These are phyloP conservation scores for Pachydiplax longipennis DNA, from an alignment of 2,888 invertebrate species.

Conservation along the genomic window DNA sequence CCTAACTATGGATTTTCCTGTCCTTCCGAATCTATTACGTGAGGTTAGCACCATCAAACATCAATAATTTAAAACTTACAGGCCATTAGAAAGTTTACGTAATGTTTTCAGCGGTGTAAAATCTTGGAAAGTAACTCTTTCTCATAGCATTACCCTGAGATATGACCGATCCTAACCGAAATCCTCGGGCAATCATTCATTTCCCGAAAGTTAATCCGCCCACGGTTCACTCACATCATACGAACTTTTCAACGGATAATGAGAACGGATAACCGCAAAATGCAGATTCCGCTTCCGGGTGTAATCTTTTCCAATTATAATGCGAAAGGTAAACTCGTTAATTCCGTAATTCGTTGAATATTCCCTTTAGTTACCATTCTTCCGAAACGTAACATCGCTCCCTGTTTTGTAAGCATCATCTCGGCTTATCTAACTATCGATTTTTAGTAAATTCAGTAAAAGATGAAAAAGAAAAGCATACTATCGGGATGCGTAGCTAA, in stretches of 20 bases:
- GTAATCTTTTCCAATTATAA: not conserved
- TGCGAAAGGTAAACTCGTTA: not conserved
- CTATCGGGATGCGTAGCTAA: no score
- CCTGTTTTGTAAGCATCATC: not conserved
- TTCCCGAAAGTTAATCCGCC: not conserved
- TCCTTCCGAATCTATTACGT: no score
- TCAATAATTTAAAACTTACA: no score
- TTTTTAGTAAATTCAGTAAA: no score
- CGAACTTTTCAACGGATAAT: not conserved
- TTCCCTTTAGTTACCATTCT: not conserved
- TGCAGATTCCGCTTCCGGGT: not conserved
- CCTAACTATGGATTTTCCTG: no score
- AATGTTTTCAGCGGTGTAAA: not conserved
- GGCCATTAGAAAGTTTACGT: not conserved
- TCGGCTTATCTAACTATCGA: no score
- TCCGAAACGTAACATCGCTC: not conserved
- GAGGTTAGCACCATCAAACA: no score
- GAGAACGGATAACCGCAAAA: not conserved
- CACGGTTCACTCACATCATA: not conserved
- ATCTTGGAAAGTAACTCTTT: not conserved
- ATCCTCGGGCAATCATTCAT: not conserved
- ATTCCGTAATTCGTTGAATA: not conserved
- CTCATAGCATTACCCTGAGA: not conserved
- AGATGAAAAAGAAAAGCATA: no score
- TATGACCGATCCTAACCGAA: not conserved